Percentiles rank a stretch among this genome's conserved stretches.
Conservation (phyloP, 2,888 invertebrate genomes). For the Salpingus planirostris region DNA sequence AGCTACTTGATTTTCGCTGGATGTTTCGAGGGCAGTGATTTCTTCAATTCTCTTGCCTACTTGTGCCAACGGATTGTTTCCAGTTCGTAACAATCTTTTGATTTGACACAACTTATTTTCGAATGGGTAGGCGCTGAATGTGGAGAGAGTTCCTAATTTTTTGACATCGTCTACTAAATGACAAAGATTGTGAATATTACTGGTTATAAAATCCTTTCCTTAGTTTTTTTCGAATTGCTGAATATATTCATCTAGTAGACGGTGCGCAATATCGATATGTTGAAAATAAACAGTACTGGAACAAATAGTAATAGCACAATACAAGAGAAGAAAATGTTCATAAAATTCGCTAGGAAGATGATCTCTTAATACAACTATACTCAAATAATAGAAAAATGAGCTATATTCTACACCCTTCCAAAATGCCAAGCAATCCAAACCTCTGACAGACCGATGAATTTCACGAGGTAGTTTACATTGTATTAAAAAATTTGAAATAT, state of each 20-base stretch:
- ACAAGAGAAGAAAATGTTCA: not conserved
- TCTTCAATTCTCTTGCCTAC: not conserved
- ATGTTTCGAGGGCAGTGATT: too few relatives aligned
- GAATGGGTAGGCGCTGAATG: not conserved
- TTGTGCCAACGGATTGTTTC: not conserved
- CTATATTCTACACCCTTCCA: not conserved
- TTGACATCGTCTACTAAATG: not conserved
- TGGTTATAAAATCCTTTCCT: not conserved
- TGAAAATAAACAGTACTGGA: not conserved
- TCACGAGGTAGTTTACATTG: not conserved
- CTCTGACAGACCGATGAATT: not conserved
- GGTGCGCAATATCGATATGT: not conserved
- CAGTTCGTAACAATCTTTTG: not conserved
- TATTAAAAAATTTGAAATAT: not conserved
- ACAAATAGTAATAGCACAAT: not conserved
- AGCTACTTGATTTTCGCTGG: not conserved
- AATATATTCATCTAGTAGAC: not conserved
- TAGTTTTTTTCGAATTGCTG: not conserved
- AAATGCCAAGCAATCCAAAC: not conserved
- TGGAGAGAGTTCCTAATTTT: not conserved
- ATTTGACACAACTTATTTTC: not conserved
- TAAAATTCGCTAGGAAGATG: not conserved
- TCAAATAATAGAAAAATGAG: not conserved
- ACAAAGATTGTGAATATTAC: conserved; percentile 1
- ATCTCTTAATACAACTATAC: not conserved